These are phyloP conservation scores for Cheilosia vernalis DNA, from an alignment of 2,888 invertebrate genomes.

Conservation along the genomic window DNA sequence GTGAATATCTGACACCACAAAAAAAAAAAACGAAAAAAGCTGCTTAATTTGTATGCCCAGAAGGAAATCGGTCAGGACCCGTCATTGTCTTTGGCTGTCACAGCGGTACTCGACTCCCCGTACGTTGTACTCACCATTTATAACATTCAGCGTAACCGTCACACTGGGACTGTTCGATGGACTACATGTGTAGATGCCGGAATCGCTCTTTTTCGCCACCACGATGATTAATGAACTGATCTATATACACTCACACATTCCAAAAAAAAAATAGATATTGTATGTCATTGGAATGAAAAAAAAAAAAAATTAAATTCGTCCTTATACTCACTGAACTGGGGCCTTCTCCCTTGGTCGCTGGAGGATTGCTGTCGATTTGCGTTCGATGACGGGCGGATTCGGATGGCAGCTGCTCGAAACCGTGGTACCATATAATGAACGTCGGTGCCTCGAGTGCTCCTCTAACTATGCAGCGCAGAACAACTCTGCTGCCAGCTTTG, in stretches of 20 bases:
- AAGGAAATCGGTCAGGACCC: conserved; percentile 53
- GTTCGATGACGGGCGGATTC: conserved; percentile 82
- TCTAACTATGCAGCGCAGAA: conserved; percentile 94
- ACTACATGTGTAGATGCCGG: conserved; percentile 95
- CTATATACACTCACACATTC: conserved; percentile 76
- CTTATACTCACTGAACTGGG: conserved; percentile 81
- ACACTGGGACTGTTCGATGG: conserved; percentile 96
- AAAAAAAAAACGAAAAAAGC: neutral
- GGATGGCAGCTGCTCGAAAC: conserved; percentile 81
- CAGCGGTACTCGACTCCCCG: neutral
- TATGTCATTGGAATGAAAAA: conserved; percentile 34
- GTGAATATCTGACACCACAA: neutral
- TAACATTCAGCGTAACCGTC: conserved; percentile 94
- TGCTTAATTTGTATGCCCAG: conserved; percentile 44
- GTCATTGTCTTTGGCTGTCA: conserved; percentile 30
- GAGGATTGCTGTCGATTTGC: conserved; percentile 81
- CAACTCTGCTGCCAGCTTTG: conserved; percentile 94
- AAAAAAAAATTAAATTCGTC: conserved; percentile 22
- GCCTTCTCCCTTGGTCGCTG: conserved; percentile 80
- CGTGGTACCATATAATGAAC: conserved; percentile 97
- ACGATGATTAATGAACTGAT: conserved; percentile 84
- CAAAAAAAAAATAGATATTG: conserved; percentile 14
- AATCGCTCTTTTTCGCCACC: conserved; percentile 83
- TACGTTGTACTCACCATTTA: conserved; percentile 88
- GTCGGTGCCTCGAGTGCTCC: conserved; percentile 95